phyloP scores from a whole-genome alignment of 2,888 invertebrate species.

The Cryptus viduatorius region DNA sequence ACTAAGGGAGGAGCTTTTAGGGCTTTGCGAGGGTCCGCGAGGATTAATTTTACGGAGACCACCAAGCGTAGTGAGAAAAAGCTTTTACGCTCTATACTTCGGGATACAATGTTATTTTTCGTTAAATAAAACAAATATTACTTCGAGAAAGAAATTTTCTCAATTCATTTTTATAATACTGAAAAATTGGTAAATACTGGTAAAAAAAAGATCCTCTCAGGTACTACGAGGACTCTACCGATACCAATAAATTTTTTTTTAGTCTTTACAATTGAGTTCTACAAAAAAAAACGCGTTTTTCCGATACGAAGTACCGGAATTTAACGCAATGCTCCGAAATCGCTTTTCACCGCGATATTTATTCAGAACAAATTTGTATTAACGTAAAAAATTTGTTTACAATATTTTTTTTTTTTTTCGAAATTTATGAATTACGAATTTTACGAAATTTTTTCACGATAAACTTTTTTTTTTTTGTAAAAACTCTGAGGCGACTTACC shows the following conservation, averaged over 20 bases:
- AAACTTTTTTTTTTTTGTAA: background rate
- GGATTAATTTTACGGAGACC: constrained; percentile 57
- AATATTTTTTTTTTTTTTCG: too few species aligned
- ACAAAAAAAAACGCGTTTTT: too few species aligned
- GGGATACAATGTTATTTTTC: background rate
- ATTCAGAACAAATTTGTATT: too few species aligned
- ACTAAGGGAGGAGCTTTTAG: constrained; percentile 56
- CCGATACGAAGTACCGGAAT: too few species aligned
- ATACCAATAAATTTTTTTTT: background rate
- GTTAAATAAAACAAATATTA: background rate
- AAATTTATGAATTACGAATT: too few species aligned
- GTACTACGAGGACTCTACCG: constrained; percentile 16
- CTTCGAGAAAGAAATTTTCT: background rate
- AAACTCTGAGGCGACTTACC: constrained; percentile 87
- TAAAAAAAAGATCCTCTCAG: constrained; percentile 20
- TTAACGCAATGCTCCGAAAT: too few species aligned
- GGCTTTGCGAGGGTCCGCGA: constrained; percentile 62
- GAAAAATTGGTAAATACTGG: background rate
- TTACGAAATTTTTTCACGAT: too few species aligned
- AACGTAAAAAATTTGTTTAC: too few species aligned
- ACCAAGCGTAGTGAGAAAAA: constrained; percentile 31
- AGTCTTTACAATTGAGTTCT: too few species aligned
- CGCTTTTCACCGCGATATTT: too few species aligned
- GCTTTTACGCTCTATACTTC: constrained; percentile 39
- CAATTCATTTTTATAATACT: too few species aligned